Evolutionary conservation across 1,140 invertebrate genomes (phyloP).

Genomic region (Diachasmimorpha longicaudata): DNA sequence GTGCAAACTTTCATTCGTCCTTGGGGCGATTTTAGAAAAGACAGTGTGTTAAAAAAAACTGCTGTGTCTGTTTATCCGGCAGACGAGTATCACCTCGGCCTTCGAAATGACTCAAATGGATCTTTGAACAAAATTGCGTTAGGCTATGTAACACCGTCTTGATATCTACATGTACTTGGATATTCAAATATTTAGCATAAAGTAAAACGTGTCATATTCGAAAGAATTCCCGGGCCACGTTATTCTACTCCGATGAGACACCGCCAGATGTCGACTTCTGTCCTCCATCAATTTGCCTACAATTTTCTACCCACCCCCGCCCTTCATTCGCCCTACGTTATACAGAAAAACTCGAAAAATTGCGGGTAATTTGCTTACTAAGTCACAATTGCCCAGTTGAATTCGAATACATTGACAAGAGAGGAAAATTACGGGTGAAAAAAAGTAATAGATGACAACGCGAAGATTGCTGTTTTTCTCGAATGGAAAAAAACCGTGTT

Average conservation of each 20-base stretch:
- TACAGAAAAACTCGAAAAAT: too few species aligned
- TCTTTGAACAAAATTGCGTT: not conserved
- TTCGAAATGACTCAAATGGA: not conserved
- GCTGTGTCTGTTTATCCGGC: not conserved
- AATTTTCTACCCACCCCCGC: too few species aligned
- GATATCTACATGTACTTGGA: not conserved
- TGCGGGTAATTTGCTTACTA: too few species aligned
- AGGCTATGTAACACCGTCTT: not conserved
- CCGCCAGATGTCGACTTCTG: slow-evolving; percentile 18
- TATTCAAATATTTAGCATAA: not conserved
- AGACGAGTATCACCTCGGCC: not conserved
- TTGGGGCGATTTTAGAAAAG: slow-evolving; percentile 35
- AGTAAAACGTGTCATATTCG: not conserved
- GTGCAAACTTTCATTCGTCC: slow-evolving; percentile 43
- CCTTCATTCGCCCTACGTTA: too few species aligned
- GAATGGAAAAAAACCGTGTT: slow-evolving; percentile 12
- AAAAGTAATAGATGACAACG: too few species aligned
- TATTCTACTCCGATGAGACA: not conserved
- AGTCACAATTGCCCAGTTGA: too few species aligned
- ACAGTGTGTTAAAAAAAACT: not conserved
- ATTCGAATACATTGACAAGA: too few species aligned
- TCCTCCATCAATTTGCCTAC: not conserved
- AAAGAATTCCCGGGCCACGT: not conserved
- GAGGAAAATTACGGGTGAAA: too few species aligned
- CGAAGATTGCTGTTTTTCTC: not conserved